Evolutionary conservation across 2,113 vertebrate genomes (phyloP).

Genomic region (Penelope pileata): DNA sequence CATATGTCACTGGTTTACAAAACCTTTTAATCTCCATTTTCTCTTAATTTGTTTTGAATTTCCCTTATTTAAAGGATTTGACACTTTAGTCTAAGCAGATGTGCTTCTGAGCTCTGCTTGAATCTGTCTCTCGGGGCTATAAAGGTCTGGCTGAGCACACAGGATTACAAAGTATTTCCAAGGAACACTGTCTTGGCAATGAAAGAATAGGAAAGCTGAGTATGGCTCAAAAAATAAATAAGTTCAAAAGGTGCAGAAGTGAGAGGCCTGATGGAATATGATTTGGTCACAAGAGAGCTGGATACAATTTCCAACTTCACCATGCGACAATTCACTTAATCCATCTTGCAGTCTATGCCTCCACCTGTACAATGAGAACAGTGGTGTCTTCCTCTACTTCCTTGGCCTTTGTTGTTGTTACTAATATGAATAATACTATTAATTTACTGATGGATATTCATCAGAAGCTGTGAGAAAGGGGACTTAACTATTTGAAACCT

Average conservation of each 20-base stretch:
- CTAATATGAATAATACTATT: background rate
- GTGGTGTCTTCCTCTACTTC: background rate
- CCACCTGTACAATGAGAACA: background rate
- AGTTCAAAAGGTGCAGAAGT: background rate
- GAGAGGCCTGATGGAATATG: background rate
- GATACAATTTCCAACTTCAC: background rate
- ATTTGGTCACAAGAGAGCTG: background rate
- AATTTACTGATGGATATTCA: background rate
- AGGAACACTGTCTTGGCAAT: background rate
- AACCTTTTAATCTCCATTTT: background rate
- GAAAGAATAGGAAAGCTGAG: background rate
- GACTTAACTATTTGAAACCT: background rate
- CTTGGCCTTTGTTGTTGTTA: background rate
- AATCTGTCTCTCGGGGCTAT: background rate
- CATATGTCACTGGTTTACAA: background rate
- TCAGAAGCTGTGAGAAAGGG: background rate
- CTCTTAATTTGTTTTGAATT: background rate
- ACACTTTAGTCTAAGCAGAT: background rate
- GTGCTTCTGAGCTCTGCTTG: background rate
- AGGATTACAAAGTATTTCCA: conserved; percentile 10
- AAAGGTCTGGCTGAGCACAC: background rate
- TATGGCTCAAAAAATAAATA: background rate
- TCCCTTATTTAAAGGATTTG: background rate
- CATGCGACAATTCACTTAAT: background rate
- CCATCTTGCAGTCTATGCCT: background rate